Evolutionary conservation across 2,797 vertebrate species (phyloP).

Genomic region (Anabas testudineus): DNA sequence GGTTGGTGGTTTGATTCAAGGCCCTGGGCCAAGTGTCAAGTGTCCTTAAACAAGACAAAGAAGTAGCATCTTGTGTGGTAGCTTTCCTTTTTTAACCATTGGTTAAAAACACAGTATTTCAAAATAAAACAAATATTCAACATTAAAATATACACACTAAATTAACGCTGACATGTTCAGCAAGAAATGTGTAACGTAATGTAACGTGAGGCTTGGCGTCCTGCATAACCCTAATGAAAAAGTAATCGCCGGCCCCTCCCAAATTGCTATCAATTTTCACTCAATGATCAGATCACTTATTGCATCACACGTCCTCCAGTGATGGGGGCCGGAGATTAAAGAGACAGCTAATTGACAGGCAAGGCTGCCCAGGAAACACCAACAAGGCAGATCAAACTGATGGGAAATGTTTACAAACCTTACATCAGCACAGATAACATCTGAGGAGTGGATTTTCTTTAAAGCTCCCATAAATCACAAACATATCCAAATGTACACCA

Average conservation of each 20-base stretch:
- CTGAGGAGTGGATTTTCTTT: constrained; percentile 68
- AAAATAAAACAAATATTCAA: not conserved
- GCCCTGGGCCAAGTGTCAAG: too few relatives aligned
- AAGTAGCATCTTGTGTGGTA: too few relatives aligned
- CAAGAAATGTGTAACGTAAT: too few relatives aligned
- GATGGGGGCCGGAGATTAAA: constrained; percentile 76
- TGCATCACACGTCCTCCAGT: constrained; percentile 75
- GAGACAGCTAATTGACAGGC: constrained; percentile 84
- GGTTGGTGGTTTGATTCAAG: too few relatives aligned
- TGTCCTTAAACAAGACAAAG: too few relatives aligned
- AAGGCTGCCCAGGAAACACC: constrained; percentile 72
- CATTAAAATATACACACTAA: not conserved
- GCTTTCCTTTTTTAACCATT: too few relatives aligned
- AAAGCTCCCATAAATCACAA: constrained; percentile 68
- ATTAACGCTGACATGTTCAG: not conserved
- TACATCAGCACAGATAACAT: constrained; percentile 77
- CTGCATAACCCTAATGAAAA: constrained; percentile 49
- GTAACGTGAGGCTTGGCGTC: constrained; percentile 28
- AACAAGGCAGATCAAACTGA: constrained; percentile 75
- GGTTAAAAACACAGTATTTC: too few relatives aligned
- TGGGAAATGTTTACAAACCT: constrained; percentile 78
- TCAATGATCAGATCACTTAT: constrained; percentile 72
- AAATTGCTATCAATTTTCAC: constrained; percentile 51
- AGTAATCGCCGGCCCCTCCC: constrained; percentile 31
- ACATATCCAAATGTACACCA: constrained; percentile 61